Base-by-base conservation (phyloP, 2,113 vertebrate genomes). In the Oryzias woworae region DNA sequence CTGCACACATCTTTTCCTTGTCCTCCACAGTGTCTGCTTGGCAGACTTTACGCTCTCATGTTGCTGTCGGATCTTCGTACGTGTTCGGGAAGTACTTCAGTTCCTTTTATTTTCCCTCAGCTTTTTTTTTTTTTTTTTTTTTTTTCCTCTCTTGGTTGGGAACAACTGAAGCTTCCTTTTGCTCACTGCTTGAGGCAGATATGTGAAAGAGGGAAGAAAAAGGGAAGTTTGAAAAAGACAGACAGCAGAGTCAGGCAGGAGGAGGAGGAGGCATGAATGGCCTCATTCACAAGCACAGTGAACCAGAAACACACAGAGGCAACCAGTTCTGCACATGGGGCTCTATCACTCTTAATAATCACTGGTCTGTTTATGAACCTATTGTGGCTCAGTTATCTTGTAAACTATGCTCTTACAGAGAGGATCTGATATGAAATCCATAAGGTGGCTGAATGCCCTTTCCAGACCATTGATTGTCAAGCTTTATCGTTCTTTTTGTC, bases 381-480 rank as follows among this genome's bases (percentile, higher is more conserved):
- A 53, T 63, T 69, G 57, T 45, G 6, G 59, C 71, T 68, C 57
- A 76, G 64, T 82, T 74, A 77, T 72, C 78, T 65, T 77, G 69
- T 81, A 77, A 80, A 82, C 69, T 84, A 69, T 73, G 74, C 44
- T 60, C 61, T 62, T 28, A 24, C 61, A 43, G 56, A 77, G 60
- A 75, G 45, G 49, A 79, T 75, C 77, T 61, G 53, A 85, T 83
- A 81, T 82, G 61, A 81, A 82, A 85, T 86, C 78, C 55, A 84
- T 84, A 81, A 77, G 67, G 78, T 82, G 69, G 69, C 62, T 66
- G 59, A 72, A 73, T 58, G 67, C 55, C 62, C 41, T 66, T 67
- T 46, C 69, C 61, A 65, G 53, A 54, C 50, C 44, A 83, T 85
- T 77, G 76, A 86, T 85, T 71, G 43, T 58, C 13, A 51, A 55